Conservation (phyloP, 2,113 vertebrate genomes). For the Lepisosteus osseus region DNA sequence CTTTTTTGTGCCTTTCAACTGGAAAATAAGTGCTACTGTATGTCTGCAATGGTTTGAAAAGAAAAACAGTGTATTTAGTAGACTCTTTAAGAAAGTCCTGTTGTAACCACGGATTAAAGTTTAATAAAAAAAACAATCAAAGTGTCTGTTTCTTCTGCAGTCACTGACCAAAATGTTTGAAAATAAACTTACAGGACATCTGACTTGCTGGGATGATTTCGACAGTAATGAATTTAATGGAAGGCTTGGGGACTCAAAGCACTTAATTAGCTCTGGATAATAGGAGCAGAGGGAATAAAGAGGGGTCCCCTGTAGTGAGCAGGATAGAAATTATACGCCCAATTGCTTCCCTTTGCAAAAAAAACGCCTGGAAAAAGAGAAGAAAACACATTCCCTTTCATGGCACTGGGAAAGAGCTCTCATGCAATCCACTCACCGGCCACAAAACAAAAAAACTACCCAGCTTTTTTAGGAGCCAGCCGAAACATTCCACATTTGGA, state of each 20-base stretch:
- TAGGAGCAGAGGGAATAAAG: constrained; percentile 67
- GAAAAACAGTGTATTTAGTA: no score
- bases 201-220: constrained; percentile 34
- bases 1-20: no score
- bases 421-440: constrained; percentile 57
- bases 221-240: constrained; percentile 55
- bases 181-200: not conserved
- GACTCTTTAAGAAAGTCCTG: no score
- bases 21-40: no score
- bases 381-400: constrained; percentile 55
- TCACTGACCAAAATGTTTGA: not conserved
- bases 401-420: constrained; percentile 43
- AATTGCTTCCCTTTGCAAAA: constrained; percentile 57
- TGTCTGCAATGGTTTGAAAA: no score
- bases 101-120: no score
- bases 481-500: constrained; percentile 55
- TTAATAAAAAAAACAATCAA: no score
- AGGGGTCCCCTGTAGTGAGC: constrained; percentile 55
- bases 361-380: constrained; percentile 38
- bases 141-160: no score
- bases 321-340: constrained; percentile 63
- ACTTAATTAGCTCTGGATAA: constrained; percentile 73
- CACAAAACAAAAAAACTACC: constrained; percentile 63
- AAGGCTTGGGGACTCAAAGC: constrained; percentile 57
- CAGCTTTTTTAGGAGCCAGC: constrained; percentile 52